Conservation (phyloP, 2,888 invertebrate genomes). For the Habroteleia sp. region DNA sequence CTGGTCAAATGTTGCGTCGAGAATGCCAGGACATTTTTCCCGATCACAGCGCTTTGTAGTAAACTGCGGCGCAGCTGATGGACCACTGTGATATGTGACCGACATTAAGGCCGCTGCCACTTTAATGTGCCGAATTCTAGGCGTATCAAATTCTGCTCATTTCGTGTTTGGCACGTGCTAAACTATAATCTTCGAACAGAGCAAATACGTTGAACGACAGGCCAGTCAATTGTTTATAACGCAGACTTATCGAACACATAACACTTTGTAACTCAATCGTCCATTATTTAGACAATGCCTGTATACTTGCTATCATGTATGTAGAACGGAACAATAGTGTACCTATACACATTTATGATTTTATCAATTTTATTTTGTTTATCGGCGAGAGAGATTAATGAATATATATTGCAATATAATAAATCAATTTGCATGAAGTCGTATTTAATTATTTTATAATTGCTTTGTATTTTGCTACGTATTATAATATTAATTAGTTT, state of each 20-base stretch:
- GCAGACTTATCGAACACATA: constrained; percentile 28
- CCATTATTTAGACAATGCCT: no score
- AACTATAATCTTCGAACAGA: constrained; percentile 59
- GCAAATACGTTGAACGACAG: constrained; percentile 47
- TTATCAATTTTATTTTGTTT: no score
- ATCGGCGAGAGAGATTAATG: no score
- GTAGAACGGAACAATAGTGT: no score
- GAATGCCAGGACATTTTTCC: constrained; percentile 63
- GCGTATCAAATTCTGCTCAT: constrained; percentile 66
- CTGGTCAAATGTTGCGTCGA: constrained; percentile 63
- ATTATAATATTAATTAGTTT: no score
- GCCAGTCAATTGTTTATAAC: constrained; percentile 54
- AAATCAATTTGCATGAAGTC: no score
- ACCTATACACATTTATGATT: no score
- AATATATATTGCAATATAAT: no score
- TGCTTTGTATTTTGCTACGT: no score
- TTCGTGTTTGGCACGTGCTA: constrained; percentile 64
- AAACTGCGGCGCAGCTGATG: constrained; percentile 62
- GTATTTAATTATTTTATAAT: no score
- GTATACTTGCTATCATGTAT: no score
- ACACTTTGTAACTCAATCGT: constrained; percentile 47
- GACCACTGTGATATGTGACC: constrained; percentile 71
- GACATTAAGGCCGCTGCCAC: constrained; percentile 67
- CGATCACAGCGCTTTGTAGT: constrained; percentile 64
- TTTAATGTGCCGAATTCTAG: constrained; percentile 59